Conservation (phyloP, 2,888 invertebrate genomes). For the Cephonodes hylas region DNA sequence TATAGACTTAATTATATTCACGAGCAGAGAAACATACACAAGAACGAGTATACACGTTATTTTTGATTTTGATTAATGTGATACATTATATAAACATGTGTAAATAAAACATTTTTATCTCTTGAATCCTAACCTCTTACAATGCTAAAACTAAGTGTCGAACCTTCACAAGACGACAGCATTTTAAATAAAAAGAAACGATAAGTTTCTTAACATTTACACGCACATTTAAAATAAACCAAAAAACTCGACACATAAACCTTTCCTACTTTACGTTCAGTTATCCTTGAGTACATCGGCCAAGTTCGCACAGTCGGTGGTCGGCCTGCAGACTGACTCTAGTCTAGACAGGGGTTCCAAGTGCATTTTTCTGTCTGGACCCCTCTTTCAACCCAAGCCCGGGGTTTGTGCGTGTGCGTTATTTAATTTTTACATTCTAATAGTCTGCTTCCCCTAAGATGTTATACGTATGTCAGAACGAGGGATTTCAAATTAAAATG, state of each 20-base stretch:
- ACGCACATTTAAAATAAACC: not conserved
- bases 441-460: constrained; percentile 5
- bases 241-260: not conserved
- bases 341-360: constrained; percentile 78
- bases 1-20: too few species aligned
- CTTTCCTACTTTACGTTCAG: not conserved
- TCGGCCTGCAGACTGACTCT: constrained; percentile 53
- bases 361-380: constrained; percentile 79
- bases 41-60: too few species aligned
- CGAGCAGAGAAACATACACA: too few species aligned
- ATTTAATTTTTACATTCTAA: constrained; percentile 60
- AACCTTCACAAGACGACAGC: too few species aligned
- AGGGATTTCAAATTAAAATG: not conserved
- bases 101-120: too few species aligned
- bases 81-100: too few species aligned
- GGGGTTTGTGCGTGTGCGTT: constrained; percentile 63
- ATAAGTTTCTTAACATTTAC: too few species aligned
- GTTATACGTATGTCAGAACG: not conserved
- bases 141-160: too few species aligned
- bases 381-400: constrained; percentile 62
- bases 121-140: too few species aligned
- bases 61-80: too few species aligned
- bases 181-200: too few species aligned
- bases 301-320: constrained; percentile 45
- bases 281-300: constrained; percentile 42